Evolutionary conservation across 2,113 vertebrate genomes (phyloP).

Genomic region (Rynchops niger): DNA sequence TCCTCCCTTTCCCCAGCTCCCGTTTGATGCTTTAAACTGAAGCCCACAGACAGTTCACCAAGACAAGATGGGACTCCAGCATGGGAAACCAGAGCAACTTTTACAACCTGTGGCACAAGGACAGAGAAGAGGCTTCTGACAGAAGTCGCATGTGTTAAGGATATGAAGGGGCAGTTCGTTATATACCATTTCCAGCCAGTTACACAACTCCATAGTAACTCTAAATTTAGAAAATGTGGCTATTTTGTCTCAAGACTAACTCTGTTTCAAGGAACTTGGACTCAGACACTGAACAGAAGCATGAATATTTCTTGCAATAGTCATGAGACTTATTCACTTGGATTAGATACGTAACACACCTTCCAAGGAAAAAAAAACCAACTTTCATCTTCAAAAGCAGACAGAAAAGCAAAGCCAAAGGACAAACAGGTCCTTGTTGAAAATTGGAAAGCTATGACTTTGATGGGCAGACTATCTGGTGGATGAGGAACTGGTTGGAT

Average conservation of each 20-base stretch:
- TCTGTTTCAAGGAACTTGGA: slow-evolving; percentile 15
- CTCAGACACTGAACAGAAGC: background rate
- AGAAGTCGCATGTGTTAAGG: rapidly evolving
- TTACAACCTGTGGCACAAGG: background rate
- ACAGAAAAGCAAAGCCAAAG: background rate
- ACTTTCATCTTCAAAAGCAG: background rate
- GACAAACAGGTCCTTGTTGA: background rate
- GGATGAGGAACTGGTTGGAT: background rate
- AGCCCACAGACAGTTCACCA: background rate
- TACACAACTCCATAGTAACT: background rate
- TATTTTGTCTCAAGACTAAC: background rate
- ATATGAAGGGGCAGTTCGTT: background rate
- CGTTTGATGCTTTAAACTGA: background rate
- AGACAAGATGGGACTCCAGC: background rate
- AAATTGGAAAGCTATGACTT: background rate
- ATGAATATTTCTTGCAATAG: background rate
- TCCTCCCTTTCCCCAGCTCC: background rate
- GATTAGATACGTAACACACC: background rate
- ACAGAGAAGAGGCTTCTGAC: background rate
- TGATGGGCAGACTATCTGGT: background rate
- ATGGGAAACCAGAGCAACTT: background rate
- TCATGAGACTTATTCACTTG: background rate
- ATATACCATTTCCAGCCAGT: background rate
- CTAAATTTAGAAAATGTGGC: background rate
- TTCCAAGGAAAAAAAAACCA: background rate